A percentile compares a stretch with the other conserved stretches of the same genome.
Evolutionary conservation across 2,797 vertebrate species (phyloP).

Genomic region (Cuculus canorus): DNA sequence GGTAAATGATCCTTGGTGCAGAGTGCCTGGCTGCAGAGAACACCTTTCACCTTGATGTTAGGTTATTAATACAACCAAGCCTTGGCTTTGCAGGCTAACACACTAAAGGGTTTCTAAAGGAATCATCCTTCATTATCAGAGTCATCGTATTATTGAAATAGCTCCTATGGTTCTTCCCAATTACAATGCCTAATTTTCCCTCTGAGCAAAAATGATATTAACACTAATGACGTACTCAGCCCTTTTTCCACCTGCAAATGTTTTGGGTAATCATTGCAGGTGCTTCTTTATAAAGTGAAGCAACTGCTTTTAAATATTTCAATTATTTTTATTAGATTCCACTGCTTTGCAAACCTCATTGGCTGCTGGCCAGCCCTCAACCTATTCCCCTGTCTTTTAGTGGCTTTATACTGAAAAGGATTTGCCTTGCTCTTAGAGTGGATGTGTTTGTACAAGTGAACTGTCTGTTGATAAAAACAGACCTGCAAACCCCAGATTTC

Average conservation of each 20-base stretch:
- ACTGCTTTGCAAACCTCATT: slow-evolving; percentile 67
- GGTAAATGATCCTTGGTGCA: not conserved
- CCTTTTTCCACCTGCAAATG: slow-evolving; percentile 66
- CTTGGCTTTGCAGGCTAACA: slow-evolving; percentile 3
- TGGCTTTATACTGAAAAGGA: slow-evolving; percentile 43
- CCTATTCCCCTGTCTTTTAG: slow-evolving; percentile 31
- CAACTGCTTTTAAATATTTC: slow-evolving; percentile 69
- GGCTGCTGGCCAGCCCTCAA: slow-evolving; percentile 55
- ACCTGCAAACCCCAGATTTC: slow-evolving; percentile 10
- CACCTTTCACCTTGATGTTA: not conserved
- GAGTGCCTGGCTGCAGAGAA: not conserved
- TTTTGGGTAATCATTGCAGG: slow-evolving; percentile 65
- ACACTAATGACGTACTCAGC: slow-evolving; percentile 51
- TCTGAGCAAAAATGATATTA: slow-evolving; percentile 60
- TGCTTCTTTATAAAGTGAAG: slow-evolving; percentile 63
- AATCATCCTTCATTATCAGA: slow-evolving; percentile 56
- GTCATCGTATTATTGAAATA: slow-evolving; percentile 47
- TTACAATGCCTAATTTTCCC: slow-evolving; percentile 66
- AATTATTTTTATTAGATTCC: slow-evolving; percentile 69
- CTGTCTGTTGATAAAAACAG: slow-evolving; percentile 34
- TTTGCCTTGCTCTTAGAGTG: slow-evolving; percentile 35
- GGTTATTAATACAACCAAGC: not conserved
- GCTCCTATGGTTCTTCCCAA: slow-evolving; percentile 40
- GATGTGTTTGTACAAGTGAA: slow-evolving; percentile 57
- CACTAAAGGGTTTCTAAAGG: slow-evolving; percentile 13